Conservation (phyloP, 2,797 vertebrate genomes). For the Epinephelus malabaricus region DNA sequence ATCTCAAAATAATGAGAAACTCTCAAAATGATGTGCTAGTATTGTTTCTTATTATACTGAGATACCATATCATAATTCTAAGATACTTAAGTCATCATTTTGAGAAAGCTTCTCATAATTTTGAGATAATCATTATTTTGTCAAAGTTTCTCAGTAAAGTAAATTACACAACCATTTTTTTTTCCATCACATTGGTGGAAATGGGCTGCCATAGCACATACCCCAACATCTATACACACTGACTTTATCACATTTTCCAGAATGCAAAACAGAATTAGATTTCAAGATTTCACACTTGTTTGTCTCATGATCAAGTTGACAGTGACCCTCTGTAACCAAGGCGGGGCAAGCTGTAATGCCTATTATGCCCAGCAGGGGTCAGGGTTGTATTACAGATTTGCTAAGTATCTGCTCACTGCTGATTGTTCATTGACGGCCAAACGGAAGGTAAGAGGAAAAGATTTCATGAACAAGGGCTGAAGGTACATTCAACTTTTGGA, state of each 20-base stretch:
- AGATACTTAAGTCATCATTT: too few relatives aligned
- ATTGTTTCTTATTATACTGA: too few relatives aligned
- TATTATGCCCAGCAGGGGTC: conserved; percentile 40
- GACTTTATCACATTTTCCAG: not conserved
- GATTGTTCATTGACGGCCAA: not conserved
- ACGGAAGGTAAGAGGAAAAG: not conserved
- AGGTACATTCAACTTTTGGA: not conserved
- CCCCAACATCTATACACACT: too few relatives aligned
- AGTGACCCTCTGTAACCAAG: not conserved
- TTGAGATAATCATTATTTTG: too few relatives aligned
- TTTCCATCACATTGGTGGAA: too few relatives aligned
- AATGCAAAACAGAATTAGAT: not conserved
- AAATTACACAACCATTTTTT: too few relatives aligned
- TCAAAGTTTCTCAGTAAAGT: too few relatives aligned
- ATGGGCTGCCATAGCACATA: too few relatives aligned
- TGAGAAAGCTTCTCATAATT: too few relatives aligned
- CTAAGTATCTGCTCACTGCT: not conserved
- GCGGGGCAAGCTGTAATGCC: not conserved
- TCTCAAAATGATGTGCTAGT: too few relatives aligned
- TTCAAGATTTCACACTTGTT: not conserved
- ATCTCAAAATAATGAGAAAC: too few relatives aligned
- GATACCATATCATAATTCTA: too few relatives aligned
- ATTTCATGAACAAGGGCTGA: not conserved
- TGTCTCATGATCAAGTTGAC: not conserved
- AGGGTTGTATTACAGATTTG: conserved; percentile 18